Percentiles rank a stretch among this genome's conserved stretches.
Evolutionary conservation across 2,888 invertebrate species (phyloP).

Genomic region (Cantharis nigra): DNA sequence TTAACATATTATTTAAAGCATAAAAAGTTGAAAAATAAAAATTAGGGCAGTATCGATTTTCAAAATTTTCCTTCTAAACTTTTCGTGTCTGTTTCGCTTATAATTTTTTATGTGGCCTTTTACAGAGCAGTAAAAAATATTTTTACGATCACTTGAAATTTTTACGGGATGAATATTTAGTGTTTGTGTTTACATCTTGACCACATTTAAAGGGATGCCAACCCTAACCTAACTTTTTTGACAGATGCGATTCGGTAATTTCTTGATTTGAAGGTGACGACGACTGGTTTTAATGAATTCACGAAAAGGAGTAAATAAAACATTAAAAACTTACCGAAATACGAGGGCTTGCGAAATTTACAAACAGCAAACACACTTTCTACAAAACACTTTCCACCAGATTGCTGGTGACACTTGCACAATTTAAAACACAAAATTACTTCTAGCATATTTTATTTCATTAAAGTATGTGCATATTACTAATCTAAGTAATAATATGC

Average conservation of each 20-base stretch:
- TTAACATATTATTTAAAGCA: not conserved
- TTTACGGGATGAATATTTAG: not conserved
- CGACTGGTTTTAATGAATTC: not conserved
- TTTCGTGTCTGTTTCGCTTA: not conserved
- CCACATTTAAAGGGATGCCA: not conserved
- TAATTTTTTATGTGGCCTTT: not conserved
- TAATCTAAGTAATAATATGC: slow-evolving; percentile 30
- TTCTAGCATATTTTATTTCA: slow-evolving; percentile 49
- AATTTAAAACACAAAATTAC: slow-evolving; percentile 50
- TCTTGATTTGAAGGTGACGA: not conserved
- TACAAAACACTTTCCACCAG: slow-evolving; percentile 53
- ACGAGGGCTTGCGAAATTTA: slow-evolving; percentile 49
- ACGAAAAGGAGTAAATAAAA: not conserved
- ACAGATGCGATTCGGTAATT: not conserved
- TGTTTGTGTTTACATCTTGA: not conserved
- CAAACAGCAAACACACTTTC: slow-evolving; percentile 54
- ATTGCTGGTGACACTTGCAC: slow-evolving; percentile 50
- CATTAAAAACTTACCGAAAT: slow-evolving; percentile 46
- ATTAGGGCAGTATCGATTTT: not conserved
- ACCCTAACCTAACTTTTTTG: slow-evolving; percentile 26
- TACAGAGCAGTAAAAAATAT: not conserved
- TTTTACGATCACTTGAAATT: not conserved
- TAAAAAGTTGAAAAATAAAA: not conserved
- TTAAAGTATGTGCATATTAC: slow-evolving; percentile 35
- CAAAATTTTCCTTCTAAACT: not conserved